Base-by-base conservation (phyloP, 1,140 invertebrate species). In the Platyura marginata region DNA sequence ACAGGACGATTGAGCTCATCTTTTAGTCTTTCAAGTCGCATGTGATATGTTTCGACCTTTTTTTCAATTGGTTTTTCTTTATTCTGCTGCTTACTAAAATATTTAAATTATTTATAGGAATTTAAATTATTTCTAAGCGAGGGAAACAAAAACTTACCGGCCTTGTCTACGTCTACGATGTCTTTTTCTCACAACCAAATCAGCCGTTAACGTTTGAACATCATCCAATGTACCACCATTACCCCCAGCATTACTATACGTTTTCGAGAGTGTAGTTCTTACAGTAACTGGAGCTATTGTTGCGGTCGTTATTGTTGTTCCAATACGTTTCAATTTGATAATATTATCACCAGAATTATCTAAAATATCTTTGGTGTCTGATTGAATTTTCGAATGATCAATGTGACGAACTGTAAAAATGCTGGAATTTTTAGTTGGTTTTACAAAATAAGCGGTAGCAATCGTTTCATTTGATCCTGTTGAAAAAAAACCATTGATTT, bases 341-440 rank as follows among this genome's bases (percentile, higher is more conserved):
- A 38, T 38, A 18, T 38, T 59, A 38, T 59, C 57, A 10, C 58
- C 58, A 21, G 53, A 55, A 50, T 61, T 55, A 35, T 51, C 51
- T 47, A 57, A 57, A 22, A 61, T 61, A 42, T 61, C 58, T 49
- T 61, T 61, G 25, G 60, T 61, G 39, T 61, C 54, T 21, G 59
- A 62, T 44, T 62, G 59, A 40, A 62, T 62, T 49, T 61, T 62
- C 1, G 55, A 52, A 6, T 46, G 36, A 45, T 61, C 59, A 13
- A 61, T 54, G 43, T 61, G 55, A 25, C 59, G 55, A 44, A 53
- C n/a, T 41, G 32, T 41, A 19, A 32, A 32, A 15, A 21, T 41
- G 9, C 10, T 25, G 18, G 21, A 19, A 21, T 38, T 38, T 38
- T 38, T 38, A n/a, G 11, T 13, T 10, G 19, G 13, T 11, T 15